phyloP scores from a whole-genome alignment of 2,113 vertebrate genomes.

The Spermophilus dauricus region DNA sequence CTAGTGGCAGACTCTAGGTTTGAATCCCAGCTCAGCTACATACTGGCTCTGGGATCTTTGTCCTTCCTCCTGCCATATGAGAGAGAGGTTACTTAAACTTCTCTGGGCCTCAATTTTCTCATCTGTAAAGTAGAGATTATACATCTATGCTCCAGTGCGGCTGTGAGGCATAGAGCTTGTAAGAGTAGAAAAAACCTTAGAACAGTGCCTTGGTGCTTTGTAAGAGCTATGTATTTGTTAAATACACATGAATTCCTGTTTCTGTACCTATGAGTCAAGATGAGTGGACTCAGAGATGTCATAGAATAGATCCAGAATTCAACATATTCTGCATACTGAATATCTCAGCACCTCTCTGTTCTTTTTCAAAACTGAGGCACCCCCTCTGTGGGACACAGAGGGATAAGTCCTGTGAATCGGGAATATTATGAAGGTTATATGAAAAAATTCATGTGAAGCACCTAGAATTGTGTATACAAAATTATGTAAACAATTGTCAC shows the following conservation, averaged over 20 bases:
- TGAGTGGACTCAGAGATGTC: not conserved
- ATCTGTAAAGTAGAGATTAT: not conserved
- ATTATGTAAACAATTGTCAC: not conserved
- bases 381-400: not conserved
- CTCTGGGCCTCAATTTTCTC: not conserved
- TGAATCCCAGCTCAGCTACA: not conserved
- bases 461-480: rapidly evolving
- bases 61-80: too few relatives aligned
- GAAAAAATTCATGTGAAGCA: not conserved
- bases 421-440: too few relatives aligned
- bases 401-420: not conserved
- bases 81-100: not conserved
- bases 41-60: not conserved
- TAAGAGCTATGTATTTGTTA: not conserved
- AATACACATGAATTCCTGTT: not conserved
- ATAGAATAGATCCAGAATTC: not conserved
- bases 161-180: not conserved
- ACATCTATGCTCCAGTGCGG: not conserved
- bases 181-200: not conserved
- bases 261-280: not conserved
- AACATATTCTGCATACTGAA: not conserved
- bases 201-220: not conserved
- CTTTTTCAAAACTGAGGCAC: not conserved
- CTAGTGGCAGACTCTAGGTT: not conserved
- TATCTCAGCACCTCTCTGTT: not conserved